These are phyloP conservation scores for Plagodis pulveraria DNA, from an alignment of 2,888 invertebrate species.

Conservation along the genomic window DNA sequence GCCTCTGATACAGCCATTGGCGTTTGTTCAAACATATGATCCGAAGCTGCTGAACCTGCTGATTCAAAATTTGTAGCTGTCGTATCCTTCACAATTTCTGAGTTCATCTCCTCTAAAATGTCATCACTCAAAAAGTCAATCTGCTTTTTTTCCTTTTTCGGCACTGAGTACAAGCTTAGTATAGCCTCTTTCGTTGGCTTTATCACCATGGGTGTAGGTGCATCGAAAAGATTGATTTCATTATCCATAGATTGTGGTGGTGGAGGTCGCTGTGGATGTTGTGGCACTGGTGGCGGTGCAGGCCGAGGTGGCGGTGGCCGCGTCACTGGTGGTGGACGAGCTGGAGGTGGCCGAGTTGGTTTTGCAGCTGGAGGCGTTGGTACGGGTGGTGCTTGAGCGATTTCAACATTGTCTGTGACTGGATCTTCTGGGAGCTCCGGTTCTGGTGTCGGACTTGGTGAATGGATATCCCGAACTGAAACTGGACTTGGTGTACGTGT, in stretches of 20 bases:
- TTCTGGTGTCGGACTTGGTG: slow-evolving; percentile 93
- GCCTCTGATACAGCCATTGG: slow-evolving; percentile 14
- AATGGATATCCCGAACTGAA: slow-evolving; percentile 91
- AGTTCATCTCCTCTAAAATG: slow-evolving; percentile 65
- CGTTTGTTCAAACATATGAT: slow-evolving; percentile 18
- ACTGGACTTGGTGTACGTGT: slow-evolving; percentile 95
- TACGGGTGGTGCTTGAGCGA: slow-evolving; percentile 57
- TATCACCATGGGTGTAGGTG: slow-evolving; percentile 76
- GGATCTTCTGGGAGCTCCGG: slow-evolving; percentile 68
- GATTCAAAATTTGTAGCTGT: slow-evolving; percentile 46
- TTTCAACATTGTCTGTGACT: slow-evolving; percentile 37
- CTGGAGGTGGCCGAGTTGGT: slow-evolving; percentile 37
- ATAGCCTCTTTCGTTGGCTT: slow-evolving; percentile 86
- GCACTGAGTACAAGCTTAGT: slow-evolving; percentile 82
- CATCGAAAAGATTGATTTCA: slow-evolving; percentile 85
- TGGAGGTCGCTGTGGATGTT: slow-evolving; percentile 47
- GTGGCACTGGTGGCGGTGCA: slow-evolving; percentile 75
- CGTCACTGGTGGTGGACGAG: slow-evolving; percentile 70
- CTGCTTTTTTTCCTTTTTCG: slow-evolving; percentile 72
- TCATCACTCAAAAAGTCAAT: slow-evolving; percentile 86
- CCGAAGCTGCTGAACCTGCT: slow-evolving; percentile 10
- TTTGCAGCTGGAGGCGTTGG: slow-evolving; percentile 47
- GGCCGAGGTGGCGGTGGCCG: slow-evolving; percentile 80
- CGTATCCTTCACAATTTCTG: slow-evolving; percentile 40
- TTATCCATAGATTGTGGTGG: slow-evolving; percentile 58